phyloP scores from a whole-genome alignment of 2,113 vertebrate genomes.

The Charadrius vociferus region DNA sequence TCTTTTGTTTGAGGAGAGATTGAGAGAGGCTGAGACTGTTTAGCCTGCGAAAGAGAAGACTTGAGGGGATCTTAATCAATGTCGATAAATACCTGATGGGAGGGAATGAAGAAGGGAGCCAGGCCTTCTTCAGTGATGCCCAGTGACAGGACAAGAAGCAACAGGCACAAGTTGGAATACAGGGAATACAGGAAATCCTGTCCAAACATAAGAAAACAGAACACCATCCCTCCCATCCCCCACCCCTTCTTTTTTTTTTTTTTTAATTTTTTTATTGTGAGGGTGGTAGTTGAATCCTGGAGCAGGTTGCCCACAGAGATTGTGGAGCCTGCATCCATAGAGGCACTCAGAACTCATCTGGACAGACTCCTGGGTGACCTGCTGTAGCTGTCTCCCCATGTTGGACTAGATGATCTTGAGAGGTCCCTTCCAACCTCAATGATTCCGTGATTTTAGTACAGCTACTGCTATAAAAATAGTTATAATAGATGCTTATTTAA shows the following conservation, averaged over 20 bases:
- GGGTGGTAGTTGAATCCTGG: neutral
- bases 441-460: neutral
- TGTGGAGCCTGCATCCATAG: neutral
- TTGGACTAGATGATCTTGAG: neutral
- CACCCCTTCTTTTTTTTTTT: too few species aligned
- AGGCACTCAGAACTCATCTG: neutral
- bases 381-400: neutral
- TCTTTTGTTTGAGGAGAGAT: too few species aligned
- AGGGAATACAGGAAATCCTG: neutral
- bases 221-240: too few species aligned
- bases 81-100: neutral
- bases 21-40: neutral
- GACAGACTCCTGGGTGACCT: neutral
- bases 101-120: neutral
- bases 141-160: neutral
- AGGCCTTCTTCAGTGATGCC: neutral
- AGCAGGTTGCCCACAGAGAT: neutral
- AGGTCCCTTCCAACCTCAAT: neutral
- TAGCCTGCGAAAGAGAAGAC: neutral
- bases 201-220: fast-evolving
- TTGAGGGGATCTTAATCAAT: neutral
- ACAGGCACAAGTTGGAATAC: fast-evolving
- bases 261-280: neutral
- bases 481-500: neutral
- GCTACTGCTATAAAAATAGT: neutral